A percentile compares a stretch with the other conserved stretches of the same genome.
These are phyloP conservation scores for Zhuqinia jingwanae DNA, from an alignment of 2,888 invertebrate genomes.

Conservation along the genomic window DNA sequence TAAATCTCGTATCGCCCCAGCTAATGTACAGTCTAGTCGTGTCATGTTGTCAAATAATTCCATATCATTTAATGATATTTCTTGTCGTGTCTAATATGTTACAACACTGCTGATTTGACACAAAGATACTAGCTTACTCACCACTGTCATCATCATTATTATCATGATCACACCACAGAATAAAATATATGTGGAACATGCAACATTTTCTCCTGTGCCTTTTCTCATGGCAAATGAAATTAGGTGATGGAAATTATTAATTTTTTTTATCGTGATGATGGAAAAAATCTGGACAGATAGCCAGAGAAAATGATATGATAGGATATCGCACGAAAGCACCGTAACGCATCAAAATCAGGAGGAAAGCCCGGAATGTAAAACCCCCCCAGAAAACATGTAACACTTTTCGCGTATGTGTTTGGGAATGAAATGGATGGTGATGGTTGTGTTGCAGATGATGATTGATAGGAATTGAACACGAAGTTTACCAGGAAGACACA, in stretches of 20 bases:
- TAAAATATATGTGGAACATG: not conserved
- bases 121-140: not conserved
- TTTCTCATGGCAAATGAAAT: not conserved
- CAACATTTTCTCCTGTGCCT: too few relatives aligned
- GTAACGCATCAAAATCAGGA: too few relatives aligned
- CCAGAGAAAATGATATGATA: constrained; percentile 6
- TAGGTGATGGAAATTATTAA: constrained; percentile 41
- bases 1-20: not conserved
- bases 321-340: constrained; percentile 31
- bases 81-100: not conserved
- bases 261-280: constrained; percentile 32
- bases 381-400: not conserved
- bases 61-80: not conserved
- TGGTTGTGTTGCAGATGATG: constrained; percentile 35
- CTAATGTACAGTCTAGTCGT: not conserved
- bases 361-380: too few relatives aligned
- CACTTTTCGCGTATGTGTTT: not conserved
- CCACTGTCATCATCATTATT: not conserved
- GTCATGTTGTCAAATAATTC: not conserved
- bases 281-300: constrained; percentile 45
- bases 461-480: constrained; percentile 59
- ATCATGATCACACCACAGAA: not conserved
- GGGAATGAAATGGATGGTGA: constrained; percentile 27
- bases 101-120: not conserved
- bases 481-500: constrained; percentile 30